Evolutionary conservation across 2,888 invertebrate genomes (phyloP).

Genomic region (Pseudeuparius sepicola): DNA sequence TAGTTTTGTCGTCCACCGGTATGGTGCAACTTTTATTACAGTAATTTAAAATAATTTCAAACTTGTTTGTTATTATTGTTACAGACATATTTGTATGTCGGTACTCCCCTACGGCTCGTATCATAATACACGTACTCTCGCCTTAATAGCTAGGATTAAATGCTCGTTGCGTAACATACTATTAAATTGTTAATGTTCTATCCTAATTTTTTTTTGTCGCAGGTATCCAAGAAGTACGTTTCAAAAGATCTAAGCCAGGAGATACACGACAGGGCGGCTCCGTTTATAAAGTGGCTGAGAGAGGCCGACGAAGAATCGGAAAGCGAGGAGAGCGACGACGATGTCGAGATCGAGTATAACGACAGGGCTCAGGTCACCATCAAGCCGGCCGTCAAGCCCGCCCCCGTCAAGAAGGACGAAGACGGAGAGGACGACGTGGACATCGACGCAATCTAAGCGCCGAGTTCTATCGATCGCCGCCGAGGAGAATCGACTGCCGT

Average conservation of each 20-base stretch:
- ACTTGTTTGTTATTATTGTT: no score
- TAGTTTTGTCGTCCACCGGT: no score
- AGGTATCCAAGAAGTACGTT: conserved; percentile 81
- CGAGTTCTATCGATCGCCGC: no score
- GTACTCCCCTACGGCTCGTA: no score
- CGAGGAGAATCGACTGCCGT: no score
- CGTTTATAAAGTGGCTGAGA: conserved; percentile 93
- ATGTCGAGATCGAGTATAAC: conserved; percentile 76
- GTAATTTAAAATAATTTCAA: no score
- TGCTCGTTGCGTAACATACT: no score
- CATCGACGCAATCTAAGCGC: conserved; percentile 92
- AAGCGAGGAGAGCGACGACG: conserved; percentile 59
- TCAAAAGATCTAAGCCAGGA: conserved; percentile 82
- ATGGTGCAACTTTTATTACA: no score
- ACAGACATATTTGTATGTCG: no score
- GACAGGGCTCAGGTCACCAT: conserved; percentile 65
- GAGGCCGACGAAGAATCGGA: conserved; percentile 93
- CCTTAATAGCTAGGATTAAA: no score
- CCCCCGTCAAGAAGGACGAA: conserved; percentile 44
- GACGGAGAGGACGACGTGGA: conserved; percentile 79
- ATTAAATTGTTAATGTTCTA: no score
- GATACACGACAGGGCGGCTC: conserved; percentile 84
- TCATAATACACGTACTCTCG: no score
- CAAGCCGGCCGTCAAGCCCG: conserved; percentile 36
- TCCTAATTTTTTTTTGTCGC: conserved; percentile 7